Conservation (phyloP, 2,888 invertebrate genomes). For the Temnothorax unifasciatus region DNA sequence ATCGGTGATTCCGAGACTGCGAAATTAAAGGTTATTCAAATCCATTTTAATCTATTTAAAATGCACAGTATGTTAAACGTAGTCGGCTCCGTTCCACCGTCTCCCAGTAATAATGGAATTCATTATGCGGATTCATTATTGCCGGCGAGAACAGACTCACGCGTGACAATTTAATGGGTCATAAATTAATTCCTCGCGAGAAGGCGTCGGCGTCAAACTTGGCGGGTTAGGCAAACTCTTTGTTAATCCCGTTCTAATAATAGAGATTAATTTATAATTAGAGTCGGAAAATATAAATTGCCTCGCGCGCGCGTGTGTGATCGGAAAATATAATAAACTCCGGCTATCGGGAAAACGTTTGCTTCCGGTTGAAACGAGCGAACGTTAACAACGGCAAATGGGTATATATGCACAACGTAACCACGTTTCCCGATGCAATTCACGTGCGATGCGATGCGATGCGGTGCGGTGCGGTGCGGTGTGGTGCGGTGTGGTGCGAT, state of each 20-base stretch:
- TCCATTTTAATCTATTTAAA: conserved; percentile 35
- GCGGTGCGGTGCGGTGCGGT: no score
- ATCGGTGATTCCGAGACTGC: neutral
- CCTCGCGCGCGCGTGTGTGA: neutral
- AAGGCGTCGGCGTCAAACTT: conserved; percentile 22
- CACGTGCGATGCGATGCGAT: conserved; percentile 19
- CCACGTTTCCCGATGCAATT: conserved; percentile 48
- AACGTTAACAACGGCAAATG: conserved; percentile 42
- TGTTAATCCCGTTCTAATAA: conserved; percentile 26
- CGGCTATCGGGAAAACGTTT: conserved; percentile 23
- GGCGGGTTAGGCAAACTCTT: neutral
- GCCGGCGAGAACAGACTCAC: neutral
- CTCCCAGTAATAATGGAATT: conserved; percentile 28
- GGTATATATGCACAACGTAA: conserved; percentile 52
- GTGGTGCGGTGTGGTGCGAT: neutral
- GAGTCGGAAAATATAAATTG: conserved; percentile 24
- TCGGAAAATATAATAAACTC: conserved; percentile 36
- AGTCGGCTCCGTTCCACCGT: neutral
- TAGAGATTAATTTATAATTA: conserved; percentile 39
- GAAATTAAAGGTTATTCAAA: conserved; percentile 48
- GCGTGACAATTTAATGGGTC: conserved; percentile 39
- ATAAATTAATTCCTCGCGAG: conserved; percentile 16
- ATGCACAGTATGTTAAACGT: conserved; percentile 13
- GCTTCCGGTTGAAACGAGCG: neutral
- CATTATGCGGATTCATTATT: conserved; percentile 44